Base-by-base conservation (phyloP, 2,113 vertebrate species). In the Entosphenus tridentatus region DNA sequence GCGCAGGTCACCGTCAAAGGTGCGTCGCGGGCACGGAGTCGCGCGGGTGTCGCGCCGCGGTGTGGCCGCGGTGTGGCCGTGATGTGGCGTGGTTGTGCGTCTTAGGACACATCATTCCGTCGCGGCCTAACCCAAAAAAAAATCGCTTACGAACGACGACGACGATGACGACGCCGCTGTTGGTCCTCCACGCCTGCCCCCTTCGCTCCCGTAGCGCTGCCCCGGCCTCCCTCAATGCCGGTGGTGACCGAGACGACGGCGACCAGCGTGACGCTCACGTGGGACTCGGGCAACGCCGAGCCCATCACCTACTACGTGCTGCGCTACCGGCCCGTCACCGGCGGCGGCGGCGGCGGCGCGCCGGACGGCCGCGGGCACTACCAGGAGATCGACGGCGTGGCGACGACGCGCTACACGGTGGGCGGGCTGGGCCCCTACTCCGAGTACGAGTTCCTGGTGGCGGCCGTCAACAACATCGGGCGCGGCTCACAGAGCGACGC, bases 1-100 rank as follows among this genome's bases (percentile, higher is more conserved):
- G 88, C 92, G 0, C 92, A 98, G 82, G 96, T 98, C 78, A 92
- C 88, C 72, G 92, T 98, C 70, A 98, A 98, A 89, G 93, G 93
- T 98, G 79, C 62, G 3, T 12, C 12, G n/a, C n/a, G 21, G 39
- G 10, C 56, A 56, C 39, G 67, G 8, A 68, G 10, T 56, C 11
- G 55, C 14, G 11, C 58, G 1, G 7, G 14, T 13, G n/a, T 68
- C 12, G 9, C 58, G 57, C 11, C 9, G 69, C 3, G 2, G 9
- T 10, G 62, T 67, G 21, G 10, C n/a, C 55, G 12, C 9, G 21
- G 62, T 8, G 58, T 62, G 4, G 21, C 13, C 54, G 68, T 68
- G 13, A 8, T 14, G 9, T 69, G 68, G 14, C 17, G 54, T 65
- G 10, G 21, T 18, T 21, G 8, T 55, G 10, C 8, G 7, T 56